Base-by-base conservation (phyloP, 2,113 vertebrate genomes). In the Nyctibius bracteatus region DNA sequence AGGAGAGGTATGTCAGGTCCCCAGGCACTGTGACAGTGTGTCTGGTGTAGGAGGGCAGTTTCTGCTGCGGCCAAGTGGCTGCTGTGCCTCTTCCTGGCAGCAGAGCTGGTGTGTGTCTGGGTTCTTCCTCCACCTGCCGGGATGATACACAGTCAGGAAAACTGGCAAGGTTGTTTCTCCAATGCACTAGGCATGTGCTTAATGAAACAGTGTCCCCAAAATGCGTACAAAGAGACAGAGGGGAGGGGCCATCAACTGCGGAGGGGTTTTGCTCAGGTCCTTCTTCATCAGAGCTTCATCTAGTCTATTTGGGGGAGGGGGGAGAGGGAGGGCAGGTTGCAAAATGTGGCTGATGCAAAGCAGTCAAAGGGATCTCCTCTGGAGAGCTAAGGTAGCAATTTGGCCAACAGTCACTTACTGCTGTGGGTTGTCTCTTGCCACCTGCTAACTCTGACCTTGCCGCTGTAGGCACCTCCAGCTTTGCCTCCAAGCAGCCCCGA, bases 251-350 rank as follows among this genome's bases (percentile, higher is more conserved):
- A 35, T 12, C 43, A 22, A 10, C 51, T 19, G 23, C 9, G 23
- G n/a, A 41, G 24, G 23, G 41, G 3, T 33, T 79, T 62, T 87
- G 33, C 55, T 62, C 8, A 16, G 37, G 21, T 46, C 22, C 39
- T 22, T 12, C 43, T 39, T 58, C 4, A 4, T 25, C 54, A 27
- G 41, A 58, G 13, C 25, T 44, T 61, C 9, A 7, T 35, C 25
- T 11, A 14, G 20, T 30, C 15, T 41, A 1, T 70, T 70, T 27
- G 39, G 52, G 30, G 41, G 9, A 24, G 14, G 37, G 6, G 1
- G 1, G 27, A 13, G 37, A 4, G 1, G 1, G 27, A 13, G n/a
- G 30, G 2, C 12, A 12, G 12, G 23, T n/a, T 14, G 13, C 1
- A 3, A 30, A 16, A 9, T 12, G 12, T 6, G 41, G 22, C 41